Percentiles rank a stretch among this genome's conserved stretches.
These are phyloP conservation scores for Cinclus cinclus DNA, from an alignment of 2,113 vertebrate species.

Conservation along the genomic window DNA sequence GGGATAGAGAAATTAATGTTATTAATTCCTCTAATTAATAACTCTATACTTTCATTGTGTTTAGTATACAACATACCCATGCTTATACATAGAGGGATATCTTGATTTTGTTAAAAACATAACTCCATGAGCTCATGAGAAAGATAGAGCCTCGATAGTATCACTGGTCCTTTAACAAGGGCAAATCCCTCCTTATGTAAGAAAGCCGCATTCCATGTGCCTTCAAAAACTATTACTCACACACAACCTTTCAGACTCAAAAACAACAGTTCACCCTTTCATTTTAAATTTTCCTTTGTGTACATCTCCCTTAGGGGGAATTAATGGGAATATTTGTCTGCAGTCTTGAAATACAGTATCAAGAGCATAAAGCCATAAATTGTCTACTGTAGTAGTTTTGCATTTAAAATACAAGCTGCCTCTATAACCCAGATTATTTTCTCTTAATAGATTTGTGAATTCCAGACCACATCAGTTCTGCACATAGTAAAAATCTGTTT, in stretches of 20 bases:
- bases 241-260: background rate
- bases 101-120: background rate
- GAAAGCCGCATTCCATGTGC: background rate
- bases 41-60: background rate
- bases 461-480: background rate
- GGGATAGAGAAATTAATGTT: background rate
- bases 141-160: background rate
- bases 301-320: background rate
- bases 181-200: background rate
- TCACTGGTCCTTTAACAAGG: background rate
- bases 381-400: background rate
- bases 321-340: background rate
- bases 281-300: background rate
- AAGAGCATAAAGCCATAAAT: background rate
- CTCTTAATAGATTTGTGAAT: background rate
- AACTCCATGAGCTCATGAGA: background rate
- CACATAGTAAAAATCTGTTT: background rate
- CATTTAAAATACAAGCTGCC: background rate
- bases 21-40: background rate
- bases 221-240: background rate
- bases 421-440: background rate
- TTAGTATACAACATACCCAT: background rate
- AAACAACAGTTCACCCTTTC: background rate
- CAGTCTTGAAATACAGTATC: background rate
- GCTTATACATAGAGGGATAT: background rate